phyloP scores from a whole-genome alignment of 2,113 vertebrate species.

The Corythornis vintsioides region DNA sequence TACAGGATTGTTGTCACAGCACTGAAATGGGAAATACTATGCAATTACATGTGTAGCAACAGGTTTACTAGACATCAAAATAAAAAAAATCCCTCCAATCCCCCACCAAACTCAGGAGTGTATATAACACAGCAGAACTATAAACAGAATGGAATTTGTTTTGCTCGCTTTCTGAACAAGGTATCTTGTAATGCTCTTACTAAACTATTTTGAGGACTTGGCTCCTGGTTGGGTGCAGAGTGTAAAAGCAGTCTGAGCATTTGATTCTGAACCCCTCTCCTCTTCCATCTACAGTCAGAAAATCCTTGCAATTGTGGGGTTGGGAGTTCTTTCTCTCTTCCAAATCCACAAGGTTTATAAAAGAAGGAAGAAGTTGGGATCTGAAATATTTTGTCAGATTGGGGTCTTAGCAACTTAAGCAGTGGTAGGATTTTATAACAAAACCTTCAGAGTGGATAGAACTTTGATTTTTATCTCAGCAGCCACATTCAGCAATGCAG shows the following conservation, averaged over 20 bases:
- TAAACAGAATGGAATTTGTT: neutral
- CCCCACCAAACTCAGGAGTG: neutral
- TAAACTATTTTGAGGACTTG: neutral
- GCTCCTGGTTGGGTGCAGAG: neutral
- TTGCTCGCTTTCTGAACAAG: neutral
- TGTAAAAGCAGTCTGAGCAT: neutral
- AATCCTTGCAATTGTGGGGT: neutral
- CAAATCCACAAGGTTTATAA: neutral
- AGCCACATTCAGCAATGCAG: neutral
- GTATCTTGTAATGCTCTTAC: neutral
- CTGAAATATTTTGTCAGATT: neutral
- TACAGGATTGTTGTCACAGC: neutral
- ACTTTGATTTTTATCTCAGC: slow-evolving; percentile 23
- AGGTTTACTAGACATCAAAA: neutral
- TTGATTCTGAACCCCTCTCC: neutral
- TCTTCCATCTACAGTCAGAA: neutral
- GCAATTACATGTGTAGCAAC: neutral
- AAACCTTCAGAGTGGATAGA: neutral
- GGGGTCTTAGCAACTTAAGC: neutral
- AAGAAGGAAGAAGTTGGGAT: neutral
- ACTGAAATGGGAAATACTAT: neutral
- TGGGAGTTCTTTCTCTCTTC: neutral
- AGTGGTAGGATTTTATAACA: neutral
- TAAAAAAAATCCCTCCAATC: no score
- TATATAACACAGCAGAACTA: neutral